Base-by-base conservation (phyloP, 2,888 invertebrate species). In the Meta bourneti region DNA sequence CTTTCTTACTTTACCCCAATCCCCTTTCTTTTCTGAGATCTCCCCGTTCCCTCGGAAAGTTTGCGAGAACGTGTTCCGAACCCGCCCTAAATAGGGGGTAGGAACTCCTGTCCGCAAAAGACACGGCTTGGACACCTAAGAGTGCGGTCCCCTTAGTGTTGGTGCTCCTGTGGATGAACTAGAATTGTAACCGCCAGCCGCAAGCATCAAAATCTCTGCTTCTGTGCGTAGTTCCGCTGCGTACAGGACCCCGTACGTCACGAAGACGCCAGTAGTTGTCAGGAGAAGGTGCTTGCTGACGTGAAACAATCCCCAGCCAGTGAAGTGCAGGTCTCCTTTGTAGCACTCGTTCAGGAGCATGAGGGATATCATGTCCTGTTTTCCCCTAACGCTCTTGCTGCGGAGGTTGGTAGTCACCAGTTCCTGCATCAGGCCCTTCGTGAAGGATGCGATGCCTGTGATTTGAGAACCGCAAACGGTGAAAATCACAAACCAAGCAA, bases 171-270 rank as follows among this genome's bases (percentile, higher is more conserved):
- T n/a, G n/a, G n/a, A n/a, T n/a, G 4, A 34, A 34, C 34, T 34
- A 34, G 34, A 34, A 34, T 34, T 34, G 34, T 34, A 34, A 34
- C 34, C 34, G 1, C 34, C 34, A 34, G 4, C 34, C 34, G 34
- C 34, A 4, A 34, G 34, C 34, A 34, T 34, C 34, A 34, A 34
- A 34, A 34, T 34, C 1, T 16, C n/a, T 16, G 9, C 54, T 69
- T 48, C 69, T 71, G 19, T 52, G 16, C 54, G 19, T 7, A 77
- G 0, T 69, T 75, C 75, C 9, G 80, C 34, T 7, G 87, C 87
- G 72, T 79, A 72, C 16, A 89, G 13, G 7, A 89, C 69, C 0
- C 88, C 88, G 7, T 89, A 89, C 7, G 88, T 82, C 48, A 89
- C 69, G 34, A 89, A 20, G 20, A 75, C 51, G 0, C 88, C 81